These are phyloP conservation scores for Metridium senile DNA, from an alignment of 92 coral and sea anemone genomes.

Conservation along the genomic window DNA sequence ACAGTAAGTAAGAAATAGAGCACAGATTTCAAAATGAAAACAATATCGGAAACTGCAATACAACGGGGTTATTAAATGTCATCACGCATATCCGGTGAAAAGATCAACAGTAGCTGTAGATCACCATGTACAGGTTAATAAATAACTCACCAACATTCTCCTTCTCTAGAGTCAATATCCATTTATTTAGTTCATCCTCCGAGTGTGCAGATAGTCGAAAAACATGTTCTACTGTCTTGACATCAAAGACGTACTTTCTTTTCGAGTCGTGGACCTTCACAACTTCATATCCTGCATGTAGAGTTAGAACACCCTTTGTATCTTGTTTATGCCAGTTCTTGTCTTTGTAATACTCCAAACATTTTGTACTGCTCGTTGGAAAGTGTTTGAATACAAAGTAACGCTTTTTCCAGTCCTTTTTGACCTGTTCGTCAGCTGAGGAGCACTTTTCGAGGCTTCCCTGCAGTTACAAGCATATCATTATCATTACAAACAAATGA, in stretches of 20 bases:
- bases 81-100: not conserved
- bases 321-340: conserved; percentile 85
- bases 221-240: conserved; percentile 89
- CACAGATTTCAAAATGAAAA: not conserved
- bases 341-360: conserved; percentile 82
- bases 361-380: conserved; percentile 73
- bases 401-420: conserved; percentile 90
- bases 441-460: conserved; percentile 85
- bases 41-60: not conserved
- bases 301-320: conserved; percentile 87
- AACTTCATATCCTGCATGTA: conserved; percentile 89
- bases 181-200: conserved; percentile 74
- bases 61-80: not conserved
- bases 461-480: conserved; percentile 25
- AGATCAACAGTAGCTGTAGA: too few species aligned
- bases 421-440: conserved; percentile 77
- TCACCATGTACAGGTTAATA: not conserved
- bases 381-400: conserved; percentile 91
- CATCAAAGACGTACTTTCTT: conserved; percentile 75
- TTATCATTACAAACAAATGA: conserved; percentile 3
- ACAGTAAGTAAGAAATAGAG: not conserved
- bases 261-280: conserved; percentile 71
- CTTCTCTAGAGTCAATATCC: conserved; percentile 83
- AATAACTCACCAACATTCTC: conserved; percentile 79
- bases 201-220: conserved; percentile 83